phyloP scores from a whole-genome alignment of 2,113 vertebrate genomes.

The Crotalus tigris region DNA sequence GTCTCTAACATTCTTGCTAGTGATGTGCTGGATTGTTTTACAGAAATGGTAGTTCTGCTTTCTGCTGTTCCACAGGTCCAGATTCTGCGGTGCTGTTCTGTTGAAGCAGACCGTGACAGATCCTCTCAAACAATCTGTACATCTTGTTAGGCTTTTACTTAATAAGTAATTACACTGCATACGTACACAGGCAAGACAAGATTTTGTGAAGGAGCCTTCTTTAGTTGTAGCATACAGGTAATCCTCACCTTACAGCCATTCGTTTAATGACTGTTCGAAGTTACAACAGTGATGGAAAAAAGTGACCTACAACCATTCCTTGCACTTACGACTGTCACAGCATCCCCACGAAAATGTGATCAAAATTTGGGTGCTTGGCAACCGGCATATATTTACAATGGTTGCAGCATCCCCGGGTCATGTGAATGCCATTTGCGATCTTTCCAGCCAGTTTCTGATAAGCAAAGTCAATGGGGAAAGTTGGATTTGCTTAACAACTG shows the following conservation, averaged over 20 bases:
- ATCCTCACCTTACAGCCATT: neutral
- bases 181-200: neutral
- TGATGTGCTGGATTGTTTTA: neutral
- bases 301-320: neutral
- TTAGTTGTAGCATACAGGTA: neutral
- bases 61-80: neutral
- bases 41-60: neutral
- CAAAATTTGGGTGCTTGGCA: neutral
- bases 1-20: neutral
- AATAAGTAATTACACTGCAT: too few species aligned
- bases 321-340: neutral
- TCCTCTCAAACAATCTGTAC: conserved; percentile 47
- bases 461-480: neutral
- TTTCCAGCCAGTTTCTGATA: neutral
- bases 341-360: neutral
- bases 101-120: conserved; percentile 13
- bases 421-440: neutral
- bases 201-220: conserved; percentile 29
- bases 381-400: neutral
- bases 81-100: neutral
- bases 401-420: neutral
- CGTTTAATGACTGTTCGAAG: neutral
- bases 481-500: too few species aligned
- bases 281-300: neutral
- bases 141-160: conserved; percentile 49